Base-by-base conservation (phyloP, 2,797 vertebrate genomes). In the Aselliscus stoliczkanus region DNA sequence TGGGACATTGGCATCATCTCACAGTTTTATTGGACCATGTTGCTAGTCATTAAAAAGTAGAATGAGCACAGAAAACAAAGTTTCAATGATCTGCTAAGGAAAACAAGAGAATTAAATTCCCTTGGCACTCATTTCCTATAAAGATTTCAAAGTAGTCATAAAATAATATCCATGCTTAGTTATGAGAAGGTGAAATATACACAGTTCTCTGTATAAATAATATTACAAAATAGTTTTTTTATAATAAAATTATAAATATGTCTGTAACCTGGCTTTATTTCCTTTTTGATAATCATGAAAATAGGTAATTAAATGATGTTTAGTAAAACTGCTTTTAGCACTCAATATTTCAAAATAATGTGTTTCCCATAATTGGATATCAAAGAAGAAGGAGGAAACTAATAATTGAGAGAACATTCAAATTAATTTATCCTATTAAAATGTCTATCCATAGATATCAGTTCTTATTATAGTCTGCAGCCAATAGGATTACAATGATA, bases 281-380 rank as follows among this genome's bases (percentile, higher is more conserved):
- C 72, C 37, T 90, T 90, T 96, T 70, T 84, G 65, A 62, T 76
- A 73, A 86, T 34, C 25, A 90, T 73, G 25, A 31, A 88, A 97
- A 88, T 60, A 96, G 77, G 65, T 69, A 95, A 96, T 93, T 84
- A 95, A 93, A 97, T 81, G 17, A 83, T 94, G 73, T 18, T 94
- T 85, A 96, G 95, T 93, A 88, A 94, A 85, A 89, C 31, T 90
- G 44, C 80, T 7, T 76, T n/a, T 77, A 62, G 52, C 56, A 85
- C 21, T 77, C n/a, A 70, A 34, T 84, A 85, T 21, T 91, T 93
- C 25, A 93, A 85, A 93, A 56, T 85, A 62, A 92, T 84, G 20
- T 81, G 13, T 75, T 93, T 87, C 27, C 52, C 34, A 42, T 82
- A 64, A 88, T 12, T 75, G 50, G 18, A 94, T 92, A 93, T 64